phyloP scores from a whole-genome alignment of 2,888 invertebrate species.

The Marronus borbonicus region DNA sequence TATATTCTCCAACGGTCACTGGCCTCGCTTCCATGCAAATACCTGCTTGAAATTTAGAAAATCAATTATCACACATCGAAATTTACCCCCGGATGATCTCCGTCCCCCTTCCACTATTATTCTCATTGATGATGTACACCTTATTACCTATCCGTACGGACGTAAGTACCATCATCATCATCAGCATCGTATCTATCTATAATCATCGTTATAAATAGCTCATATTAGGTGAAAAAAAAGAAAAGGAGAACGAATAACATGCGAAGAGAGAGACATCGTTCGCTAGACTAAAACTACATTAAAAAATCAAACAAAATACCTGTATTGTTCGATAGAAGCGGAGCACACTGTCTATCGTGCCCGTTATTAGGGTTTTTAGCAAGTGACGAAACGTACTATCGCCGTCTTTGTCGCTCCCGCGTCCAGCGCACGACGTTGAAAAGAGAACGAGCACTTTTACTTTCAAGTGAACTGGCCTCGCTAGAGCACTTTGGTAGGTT shows the following conservation, averaged over 20 bases:
- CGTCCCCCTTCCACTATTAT: constrained; percentile 1
- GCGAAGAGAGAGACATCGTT: constrained; percentile 19
- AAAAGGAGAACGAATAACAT: background rate
- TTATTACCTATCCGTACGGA: background rate
- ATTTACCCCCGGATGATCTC: constrained; percentile 34
- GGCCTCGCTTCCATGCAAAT: constrained; percentile 45
- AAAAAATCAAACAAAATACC: constrained; percentile 50
- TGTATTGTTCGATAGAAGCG: constrained; percentile 49
- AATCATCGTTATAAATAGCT: constrained; percentile 28
- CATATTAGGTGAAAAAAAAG: constrained; percentile 8
- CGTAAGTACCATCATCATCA: constrained; percentile 2
- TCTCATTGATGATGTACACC: constrained; percentile 24
- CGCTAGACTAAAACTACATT: constrained; percentile 40
- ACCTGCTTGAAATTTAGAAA: constrained; percentile 47
- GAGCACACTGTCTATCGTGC: constrained; percentile 42
- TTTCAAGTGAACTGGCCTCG: constrained; percentile 76
- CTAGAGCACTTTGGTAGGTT: constrained; percentile 75
- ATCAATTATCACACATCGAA: constrained; percentile 47
- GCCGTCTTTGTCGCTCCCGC: constrained; percentile 50
- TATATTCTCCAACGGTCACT: constrained; percentile 45
- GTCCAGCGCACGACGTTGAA: constrained; percentile 57
- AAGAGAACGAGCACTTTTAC: constrained; percentile 73
- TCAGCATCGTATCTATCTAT: constrained; percentile 4
- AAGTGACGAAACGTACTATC: constrained; percentile 51
- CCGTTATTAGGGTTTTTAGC: constrained; percentile 54